Base-by-base conservation (phyloP, 1,140 invertebrate genomes). In the Oryctes rhinoceros region DNA sequence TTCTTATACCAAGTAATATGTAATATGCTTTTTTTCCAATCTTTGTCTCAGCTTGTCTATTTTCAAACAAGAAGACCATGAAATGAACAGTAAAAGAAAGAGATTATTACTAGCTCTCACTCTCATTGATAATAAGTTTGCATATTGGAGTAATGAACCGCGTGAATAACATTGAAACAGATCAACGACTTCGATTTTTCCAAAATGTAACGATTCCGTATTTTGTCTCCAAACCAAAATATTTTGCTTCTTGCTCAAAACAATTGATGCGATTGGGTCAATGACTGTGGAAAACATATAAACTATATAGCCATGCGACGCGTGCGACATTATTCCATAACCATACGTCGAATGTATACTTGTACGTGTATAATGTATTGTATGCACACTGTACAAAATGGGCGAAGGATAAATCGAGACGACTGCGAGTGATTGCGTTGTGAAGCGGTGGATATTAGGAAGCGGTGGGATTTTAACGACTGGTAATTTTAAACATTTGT, bases 401-500 rank as follows among this genome's bases (percentile, higher is more conserved):
- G 13, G 15, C 15, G 15, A 18, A 18, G 53, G 53, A 59, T 18
- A 59, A 59, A 18, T n/a, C 18, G 15, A 6, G 53, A 18, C 15
- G 15, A 15, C 3, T n/a, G 53, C 7, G 53, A 59, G 18, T 59
- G 15, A 59, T 59, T 59, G 53, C 53, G 53, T 59, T 59, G 5
- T 18, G 18, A 59, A 13, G 15, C 5, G 15, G n/a, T n/a, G 53
- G 15, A 18, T n/a, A 59, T 59, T 59, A 59, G 53, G 53, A 59
- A 59, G 53, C 53, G 15, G 53, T n/a, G 15, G 53, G 53, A 59
- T 18, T 18, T 18, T 59, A 59, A 59, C 53, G 53, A 18, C 53
- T 59, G 5, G 53, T 18, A 59, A 18, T 59, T 59, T 59, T 59
- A 59, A 59, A 59, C n/a, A n/a, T 59, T 59, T 59, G 53, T 59